Percentiles rank a stretch among this genome's conserved stretches.
Evolutionary conservation across 2,888 invertebrate species (phyloP).

Genomic region (Panopea generosa): DNA sequence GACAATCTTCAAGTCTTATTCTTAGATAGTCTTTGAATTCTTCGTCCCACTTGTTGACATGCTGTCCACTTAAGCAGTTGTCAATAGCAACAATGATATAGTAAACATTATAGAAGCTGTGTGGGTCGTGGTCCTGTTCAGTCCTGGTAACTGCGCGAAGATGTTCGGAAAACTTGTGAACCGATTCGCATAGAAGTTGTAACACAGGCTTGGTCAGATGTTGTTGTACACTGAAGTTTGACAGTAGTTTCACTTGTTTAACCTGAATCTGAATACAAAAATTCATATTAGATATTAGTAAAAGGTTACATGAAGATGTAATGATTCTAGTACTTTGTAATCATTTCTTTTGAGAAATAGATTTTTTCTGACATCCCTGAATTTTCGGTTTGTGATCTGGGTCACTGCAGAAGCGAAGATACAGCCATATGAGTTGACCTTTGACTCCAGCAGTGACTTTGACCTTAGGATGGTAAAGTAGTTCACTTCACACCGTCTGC

Average conservation of each 20-base stretch:
- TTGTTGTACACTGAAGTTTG: too few relatives aligned
- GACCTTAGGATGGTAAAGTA: too few relatives aligned
- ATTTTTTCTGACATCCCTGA: too few relatives aligned
- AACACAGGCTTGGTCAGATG: not conserved
- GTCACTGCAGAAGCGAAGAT: too few relatives aligned
- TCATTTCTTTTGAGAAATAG: too few relatives aligned
- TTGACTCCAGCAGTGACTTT: too few relatives aligned
- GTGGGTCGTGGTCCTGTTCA: not conserved
- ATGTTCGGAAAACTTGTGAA: constrained; percentile 18
- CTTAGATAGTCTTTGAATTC: constrained; percentile 16
- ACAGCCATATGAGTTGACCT: too few relatives aligned
- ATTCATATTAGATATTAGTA: too few relatives aligned
- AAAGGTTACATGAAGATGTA: too few relatives aligned
- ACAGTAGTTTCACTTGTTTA: constrained; percentile 6
- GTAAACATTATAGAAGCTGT: constrained; percentile 37
- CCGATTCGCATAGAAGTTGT: constrained; percentile 11
- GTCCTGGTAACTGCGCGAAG: constrained; percentile 7
- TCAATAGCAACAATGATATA: constrained; percentile 33
- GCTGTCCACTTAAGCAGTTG: constrained; percentile 4
- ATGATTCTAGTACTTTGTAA: too few relatives aligned
- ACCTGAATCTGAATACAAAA: not conserved
- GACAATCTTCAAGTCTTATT: constrained; percentile 40
- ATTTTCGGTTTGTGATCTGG: too few relatives aligned
- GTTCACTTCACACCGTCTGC: too few relatives aligned
- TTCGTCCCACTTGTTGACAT: not conserved